phyloP scores from a whole-genome alignment of 2,888 invertebrate genomes.

The Synanthedon vespiformis region DNA sequence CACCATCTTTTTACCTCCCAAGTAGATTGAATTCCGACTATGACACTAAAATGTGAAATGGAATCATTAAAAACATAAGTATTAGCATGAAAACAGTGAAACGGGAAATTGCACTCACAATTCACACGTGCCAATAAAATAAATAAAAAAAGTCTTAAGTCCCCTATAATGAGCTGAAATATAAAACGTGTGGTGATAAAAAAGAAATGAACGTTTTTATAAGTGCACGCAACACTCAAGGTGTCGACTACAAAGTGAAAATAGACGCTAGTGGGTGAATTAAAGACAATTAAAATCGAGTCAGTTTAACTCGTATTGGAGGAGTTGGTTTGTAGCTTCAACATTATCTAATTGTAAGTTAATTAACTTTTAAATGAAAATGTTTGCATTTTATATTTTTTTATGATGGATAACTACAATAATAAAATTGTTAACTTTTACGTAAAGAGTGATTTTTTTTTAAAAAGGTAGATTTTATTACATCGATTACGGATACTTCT shows the following conservation, averaged over 20 bases:
- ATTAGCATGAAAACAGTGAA: constrained; percentile 13
- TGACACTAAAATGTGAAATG: too few species aligned
- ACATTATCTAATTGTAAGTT: too few species aligned
- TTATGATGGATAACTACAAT: background rate
- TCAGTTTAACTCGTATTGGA: background rate
- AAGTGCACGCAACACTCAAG: constrained; percentile 21
- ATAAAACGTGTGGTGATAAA: constrained; percentile 17
- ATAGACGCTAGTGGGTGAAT: background rate
- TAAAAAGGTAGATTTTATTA: too few species aligned
- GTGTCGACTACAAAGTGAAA: constrained; percentile 16
- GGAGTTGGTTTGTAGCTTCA: background rate
- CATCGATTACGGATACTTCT: too few species aligned
- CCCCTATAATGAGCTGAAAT: constrained; percentile 24
- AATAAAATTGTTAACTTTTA: too few species aligned
- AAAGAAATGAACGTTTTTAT: constrained; percentile 9
- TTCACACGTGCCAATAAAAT: constrained; percentile 15
- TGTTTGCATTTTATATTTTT: background rate
- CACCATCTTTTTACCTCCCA: too few species aligned
- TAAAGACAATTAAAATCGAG: too few species aligned
- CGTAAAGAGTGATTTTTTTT: too few species aligned
- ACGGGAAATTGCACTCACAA: constrained; percentile 13
- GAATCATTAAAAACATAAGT: too few species aligned
- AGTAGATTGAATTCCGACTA: too few species aligned
- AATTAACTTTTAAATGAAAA: too few species aligned
- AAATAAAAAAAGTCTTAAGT: constrained; percentile 9